Evolutionary conservation across 2,797 vertebrate genomes (phyloP), one percentile per base, ranked within the genome.

Genomic region (Tarsius wallacei): DNA sequence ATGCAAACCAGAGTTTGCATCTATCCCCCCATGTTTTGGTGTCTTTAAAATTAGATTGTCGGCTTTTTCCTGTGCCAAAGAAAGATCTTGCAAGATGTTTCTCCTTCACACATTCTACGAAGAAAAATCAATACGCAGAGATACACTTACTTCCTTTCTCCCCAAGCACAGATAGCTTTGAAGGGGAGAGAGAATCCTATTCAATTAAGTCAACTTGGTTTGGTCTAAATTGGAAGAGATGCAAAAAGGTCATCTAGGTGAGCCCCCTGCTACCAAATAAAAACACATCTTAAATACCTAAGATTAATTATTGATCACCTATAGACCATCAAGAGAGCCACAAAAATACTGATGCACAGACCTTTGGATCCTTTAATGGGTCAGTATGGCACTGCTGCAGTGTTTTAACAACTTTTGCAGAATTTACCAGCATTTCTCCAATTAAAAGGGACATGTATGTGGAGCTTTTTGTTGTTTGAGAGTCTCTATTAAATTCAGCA

Each of bases 181-280:
- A 92, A 92, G 63, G 74, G 90, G 31, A 92, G 91, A 93, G 33
- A 84, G 47, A 89, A 82, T 88, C 21, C 9, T 82, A 51, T 82
- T 96, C 96, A 90, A 96, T 93, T 80, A 93, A 93, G 80, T 85
- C 84, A 93, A 84, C 33, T 84, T 64, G 28, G 7, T 94, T 93
- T 81, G 24, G 73, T 92, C 24, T 92, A 96, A 96, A 92, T 71
- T 94, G 53, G 64, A 93, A 94, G 70, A 74, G 24, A 86, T 80
- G 24, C 28, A 78, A 94, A 93, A 17, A 92, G 36, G 63, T 92
- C 73, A 63, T 55, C 17, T 31, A 85, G 63, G 85, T 90, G 57
- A 95, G 47, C 80, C 24, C 73, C 28, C 12, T 70, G 59, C 26
- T 36, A 96, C 53, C 82, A 96, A 96, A 97, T 93, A 89, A 95